phyloP scores from a whole-genome alignment of 1,140 invertebrate species.

The Sipha flava region DNA sequence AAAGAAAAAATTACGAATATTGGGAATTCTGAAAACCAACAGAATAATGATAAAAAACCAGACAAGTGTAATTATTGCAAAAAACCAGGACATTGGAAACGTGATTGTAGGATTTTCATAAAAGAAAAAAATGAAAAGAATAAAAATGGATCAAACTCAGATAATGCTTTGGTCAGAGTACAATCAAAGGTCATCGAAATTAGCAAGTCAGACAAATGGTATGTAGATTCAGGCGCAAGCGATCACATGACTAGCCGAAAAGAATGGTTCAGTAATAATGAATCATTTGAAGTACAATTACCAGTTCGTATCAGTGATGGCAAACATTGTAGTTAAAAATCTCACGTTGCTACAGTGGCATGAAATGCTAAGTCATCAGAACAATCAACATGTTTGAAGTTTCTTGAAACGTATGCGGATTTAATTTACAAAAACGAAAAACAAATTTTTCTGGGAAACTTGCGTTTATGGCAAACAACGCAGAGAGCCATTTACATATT shows the following conservation, averaged over 20 bases:
- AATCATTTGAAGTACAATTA: too few species aligned
- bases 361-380: not conserved
- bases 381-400: not conserved
- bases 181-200: not conserved
- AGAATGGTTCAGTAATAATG: too few species aligned
- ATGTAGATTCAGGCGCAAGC: not conserved
- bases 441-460: not conserved
- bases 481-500: not conserved
- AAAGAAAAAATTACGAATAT: not conserved
- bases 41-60: not conserved
- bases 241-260: too few species aligned
- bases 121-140: not conserved
- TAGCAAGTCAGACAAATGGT: not conserved
- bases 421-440: too few species aligned
- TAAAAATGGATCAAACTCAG: not conserved
- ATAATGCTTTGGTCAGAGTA: not conserved
- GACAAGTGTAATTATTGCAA: not conserved
- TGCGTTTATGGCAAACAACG: not conserved
- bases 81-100: not conserved
- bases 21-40: not conserved
- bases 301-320: too few species aligned
- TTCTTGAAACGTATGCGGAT: not conserved
- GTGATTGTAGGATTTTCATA: not conserved
- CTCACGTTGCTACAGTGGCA: not conserved
- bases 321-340: not conserved